A percentile compares a stretch with the other conserved stretches of the same genome.
Evolutionary conservation across 2,113 vertebrate genomes (phyloP).

Genomic region (Penelope pileata): DNA sequence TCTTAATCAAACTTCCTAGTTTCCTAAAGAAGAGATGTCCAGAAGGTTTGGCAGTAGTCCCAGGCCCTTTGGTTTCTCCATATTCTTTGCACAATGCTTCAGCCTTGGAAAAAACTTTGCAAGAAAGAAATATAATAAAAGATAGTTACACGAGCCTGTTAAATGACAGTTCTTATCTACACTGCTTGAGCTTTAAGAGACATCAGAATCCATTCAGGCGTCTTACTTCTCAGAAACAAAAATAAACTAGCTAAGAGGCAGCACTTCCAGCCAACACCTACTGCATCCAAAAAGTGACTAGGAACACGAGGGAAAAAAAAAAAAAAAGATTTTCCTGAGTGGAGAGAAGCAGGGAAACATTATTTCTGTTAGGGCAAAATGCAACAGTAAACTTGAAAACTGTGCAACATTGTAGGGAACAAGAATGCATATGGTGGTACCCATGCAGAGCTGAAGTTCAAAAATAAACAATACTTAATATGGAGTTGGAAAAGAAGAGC

Average conservation of each 20-base stretch:
- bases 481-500: neutral
- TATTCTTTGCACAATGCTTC: slow-evolving; percentile 96
- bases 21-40: slow-evolving; percentile 97
- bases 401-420: neutral
- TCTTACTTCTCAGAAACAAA: slow-evolving; percentile 16
- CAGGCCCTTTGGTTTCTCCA: slow-evolving; percentile 94
- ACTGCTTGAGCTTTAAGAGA: neutral
- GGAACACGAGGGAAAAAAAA: neutral
- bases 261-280: neutral
- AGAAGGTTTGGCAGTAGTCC: slow-evolving; percentile 93
- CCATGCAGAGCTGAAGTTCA: rapidly evolving
- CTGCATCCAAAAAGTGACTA: neutral
- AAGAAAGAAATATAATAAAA: slow-evolving; percentile 7
- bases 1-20: slow-evolving; percentile 89
- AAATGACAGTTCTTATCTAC: neutral
- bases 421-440: neutral
- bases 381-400: neutral
- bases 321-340: neutral
- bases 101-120: slow-evolving; percentile 87
- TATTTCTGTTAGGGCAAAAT: neutral
- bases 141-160: neutral
- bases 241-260: neutral
- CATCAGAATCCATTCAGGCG: neutral
- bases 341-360: neutral
- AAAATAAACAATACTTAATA: neutral